Percentiles rank a stretch among this genome's conserved stretches.
Evolutionary conservation across 1,140 invertebrate genomes (phyloP).

Genomic region (Drosophila ogumai): DNA sequence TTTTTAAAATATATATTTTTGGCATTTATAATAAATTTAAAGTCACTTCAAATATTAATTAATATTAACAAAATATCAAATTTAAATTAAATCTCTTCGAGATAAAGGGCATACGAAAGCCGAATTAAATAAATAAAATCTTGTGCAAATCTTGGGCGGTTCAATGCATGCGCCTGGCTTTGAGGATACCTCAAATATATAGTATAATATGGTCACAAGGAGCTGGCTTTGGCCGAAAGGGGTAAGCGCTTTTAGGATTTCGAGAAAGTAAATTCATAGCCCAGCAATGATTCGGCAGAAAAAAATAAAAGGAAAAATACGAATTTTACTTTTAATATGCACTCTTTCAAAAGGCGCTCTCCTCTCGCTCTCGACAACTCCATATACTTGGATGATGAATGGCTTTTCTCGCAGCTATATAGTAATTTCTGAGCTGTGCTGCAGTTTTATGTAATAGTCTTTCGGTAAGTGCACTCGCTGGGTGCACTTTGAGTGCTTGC

Average conservation of each 20-base stretch:
- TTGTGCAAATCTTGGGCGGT: conserved; percentile 54
- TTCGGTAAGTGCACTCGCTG: conserved; percentile 16
- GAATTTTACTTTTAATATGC: conserved; percentile 47
- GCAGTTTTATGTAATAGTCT: conserved; percentile 51
- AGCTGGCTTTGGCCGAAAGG: conserved; percentile 17
- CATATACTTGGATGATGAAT: conserved; percentile 63
- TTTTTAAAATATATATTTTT: too few relatives aligned
- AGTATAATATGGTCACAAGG: not conserved
- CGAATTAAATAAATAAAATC: not conserved
- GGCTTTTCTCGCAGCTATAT: conserved; percentile 32
- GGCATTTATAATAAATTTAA: too few relatives aligned
- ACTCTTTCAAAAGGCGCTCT: conserved; percentile 25
- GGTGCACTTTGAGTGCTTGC: conserved; percentile 11
- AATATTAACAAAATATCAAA: too few relatives aligned
- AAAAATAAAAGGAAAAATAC: conserved; percentile 30
- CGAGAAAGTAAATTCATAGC: conserved; percentile 61
- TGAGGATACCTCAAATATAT: conserved; percentile 12
- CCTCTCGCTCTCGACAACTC: conserved; percentile 25
- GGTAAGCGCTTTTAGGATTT: conserved; percentile 25
- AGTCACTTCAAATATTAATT: too few relatives aligned
- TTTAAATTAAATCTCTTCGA: too few relatives aligned
- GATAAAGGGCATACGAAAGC: too few relatives aligned
- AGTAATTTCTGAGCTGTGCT: conserved; percentile 36
- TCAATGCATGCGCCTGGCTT: conserved; percentile 55
- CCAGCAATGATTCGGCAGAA: conserved; percentile 56